Evolutionary conservation across 1,140 invertebrate species (phyloP), one percentile per base, ranked within the genome.

Genomic region (Tachypleus tridentatus): DNA sequence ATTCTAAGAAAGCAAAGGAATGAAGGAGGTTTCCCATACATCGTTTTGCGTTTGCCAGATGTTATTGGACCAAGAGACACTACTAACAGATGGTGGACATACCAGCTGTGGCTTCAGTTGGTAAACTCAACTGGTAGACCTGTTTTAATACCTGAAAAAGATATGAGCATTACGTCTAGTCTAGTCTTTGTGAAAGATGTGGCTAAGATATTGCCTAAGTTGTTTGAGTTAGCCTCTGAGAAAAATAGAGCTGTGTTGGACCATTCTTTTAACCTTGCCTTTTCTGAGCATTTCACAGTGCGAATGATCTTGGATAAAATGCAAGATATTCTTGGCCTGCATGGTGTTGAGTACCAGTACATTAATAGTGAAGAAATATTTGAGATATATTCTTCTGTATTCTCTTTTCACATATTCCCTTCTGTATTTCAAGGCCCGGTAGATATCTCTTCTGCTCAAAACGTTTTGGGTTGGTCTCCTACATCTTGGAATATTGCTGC

Each of bases 21-120:
- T n/a, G 66, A 71, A 4, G 67, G 57, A n/a, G 75, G 73, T 11
- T 63, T 76, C 4, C 73, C 75, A 0, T 81, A 73, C 67, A 65
- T 81, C 9, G 73, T 77, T 47, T 69, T 81, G 3, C 71, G 80
- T 49, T 71, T 81, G 57, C 79, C 80, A 0, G 80, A 82, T 67
- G 80, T 81, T 3, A 70, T 82, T 51, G 80, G 80, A 49, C 75
- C 78, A 51, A 66, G 78, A 49, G 80, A 81, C 66, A 79, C 75
- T 50, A 81, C 79, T 0, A 72, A 78, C 63, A 66, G 80, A 4
- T 80, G 73, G 73, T 81, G 79, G 80, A 73, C 77, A 3, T 81
- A 81, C 70, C 79, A 80, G 64, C 57, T 80, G 53, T 81, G 79
- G 80, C 71, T 80, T 48, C 70, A 76, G 67, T 73, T 79, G 60